Evolutionary conservation across 2,888 invertebrate species (phyloP), one percentile per base, ranked within the genome.

Genomic region (Drosophila longiperda): DNA sequence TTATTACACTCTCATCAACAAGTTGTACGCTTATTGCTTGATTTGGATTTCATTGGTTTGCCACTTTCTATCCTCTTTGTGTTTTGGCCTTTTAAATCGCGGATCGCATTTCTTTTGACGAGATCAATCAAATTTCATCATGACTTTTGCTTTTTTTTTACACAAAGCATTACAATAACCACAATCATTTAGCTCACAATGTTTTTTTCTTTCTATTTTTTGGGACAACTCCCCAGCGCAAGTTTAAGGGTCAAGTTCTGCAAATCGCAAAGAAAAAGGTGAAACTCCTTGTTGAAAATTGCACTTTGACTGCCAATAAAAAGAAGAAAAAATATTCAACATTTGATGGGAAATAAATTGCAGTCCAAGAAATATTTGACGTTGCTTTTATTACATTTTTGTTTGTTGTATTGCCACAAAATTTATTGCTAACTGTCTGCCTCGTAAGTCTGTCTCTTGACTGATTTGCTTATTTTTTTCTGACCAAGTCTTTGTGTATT

Each of bases 201-300:
- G 48, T 49, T 77, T 67, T 23, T 38, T 36, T 20, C n/a, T 49
- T 42, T 38, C n/a, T 57, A 3, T 20, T 29, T 29, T 29, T 29
- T 33, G 1, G 32, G 34, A 40, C 42, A 42, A 49, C 67, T 53
- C 63, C 60, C 40, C 38, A 53, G 3, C 11, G 38, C 62, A 71
- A 70, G 76, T 80, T 80, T 74, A 78, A 66, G 60, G 89, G 77
- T 90, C 75, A 85, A 83, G 87, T 87, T 90, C 87, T 87, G 88
- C 78, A 53, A 72, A 73, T 73, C 69, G 73, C 61, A 86, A 66
- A 69, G 15, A 23, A 38, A 26, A 26, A 53, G 71, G 54, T 42
- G 75, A 71, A 74, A 73, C 69, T 38, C 29, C 20, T 53, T 50
- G 45, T 48, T 66, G 63, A 70, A 45, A 8, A 75, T 66, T 73